These are phyloP conservation scores for Cephus runcator DNA, from an alignment of 2,888 invertebrate genomes.

Conservation along the genomic window DNA sequence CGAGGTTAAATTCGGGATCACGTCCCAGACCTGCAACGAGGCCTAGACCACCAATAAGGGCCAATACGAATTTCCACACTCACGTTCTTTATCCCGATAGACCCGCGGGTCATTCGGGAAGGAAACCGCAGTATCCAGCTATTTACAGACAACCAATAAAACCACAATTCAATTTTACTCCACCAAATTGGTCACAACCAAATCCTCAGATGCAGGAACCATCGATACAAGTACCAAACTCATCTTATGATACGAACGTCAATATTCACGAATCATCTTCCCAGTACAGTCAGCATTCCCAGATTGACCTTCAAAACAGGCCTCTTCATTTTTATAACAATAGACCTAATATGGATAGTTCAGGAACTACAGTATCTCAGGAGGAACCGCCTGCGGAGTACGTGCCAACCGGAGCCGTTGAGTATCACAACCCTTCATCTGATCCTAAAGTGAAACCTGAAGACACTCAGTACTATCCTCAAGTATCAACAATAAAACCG, in stretches of 20 bases:
- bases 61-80: constrained; percentile 10
- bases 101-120: constrained; percentile 30
- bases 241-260: not conserved
- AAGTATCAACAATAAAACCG: constrained; percentile 31
- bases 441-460: constrained; percentile 39
- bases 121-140: constrained; percentile 32
- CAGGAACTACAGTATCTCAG: not conserved
- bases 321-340: constrained; percentile 27
- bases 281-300: not conserved
- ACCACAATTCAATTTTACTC: constrained; percentile 10
- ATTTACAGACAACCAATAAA: constrained; percentile 6
- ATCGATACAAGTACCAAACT: constrained; percentile 17
- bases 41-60: constrained; percentile 43
- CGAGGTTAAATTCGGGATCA: constrained; percentile 37
- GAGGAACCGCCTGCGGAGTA: constrained; percentile 30
- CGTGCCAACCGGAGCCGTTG: constrained; percentile 50
- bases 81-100: constrained; percentile 37
- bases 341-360: constrained; percentile 14
- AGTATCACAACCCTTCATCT: constrained; percentile 52
- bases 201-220: constrained; percentile 36
- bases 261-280: not conserved
- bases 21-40: constrained; percentile 47
- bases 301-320: constrained; percentile 30
- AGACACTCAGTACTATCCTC: constrained; percentile 36
- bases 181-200: constrained; percentile 25